Base-by-base conservation (phyloP, 2,113 vertebrate species). In the Onychorhynchus coronatus region DNA sequence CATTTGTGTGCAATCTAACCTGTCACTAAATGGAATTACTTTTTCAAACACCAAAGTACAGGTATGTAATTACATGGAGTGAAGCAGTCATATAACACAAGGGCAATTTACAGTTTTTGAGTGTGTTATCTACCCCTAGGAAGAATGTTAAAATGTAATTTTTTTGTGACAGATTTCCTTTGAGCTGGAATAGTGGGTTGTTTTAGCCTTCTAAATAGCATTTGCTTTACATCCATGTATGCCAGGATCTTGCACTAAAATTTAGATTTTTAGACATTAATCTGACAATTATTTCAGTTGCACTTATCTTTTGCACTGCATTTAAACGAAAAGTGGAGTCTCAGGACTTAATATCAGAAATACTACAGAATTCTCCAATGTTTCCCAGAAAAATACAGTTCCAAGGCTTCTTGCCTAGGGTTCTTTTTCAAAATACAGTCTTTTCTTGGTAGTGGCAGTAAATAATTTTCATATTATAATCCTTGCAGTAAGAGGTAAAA, bases 301-400 rank as follows among this genome's bases (percentile, higher is more conserved):
- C 21, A 33, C 21, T 90, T 84, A 73, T 16, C 55, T 85, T 88
- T 37, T 81, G 27, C 25, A 18, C 9, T 17, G 19, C 7, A 33
- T 97, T 96, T 91, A 94, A 85, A 76, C 5, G 41, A 76, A 81
- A 94, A 89, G 39, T 44, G 27, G 15, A 80, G 13, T 59, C 30
- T 53, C 35, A 61, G 37, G 47, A 81, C n/a, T 58, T 66, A 93
- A 59, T 94, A 74, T 41, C 68, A 95, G 95, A 77, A 91, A 68
- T 41, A 28, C 52, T 71, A 65, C 46, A 93, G 46, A 90, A 55
- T 76, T 27, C 30, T 70, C 23, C 46, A 55, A 14, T 18, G 4
- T 75, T 74, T 81, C 25, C 47, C 30, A 79, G 37, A 72, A 50
- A 63, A 80, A 63, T 31, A 41, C 17, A 41, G 10, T 50, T 88